phyloP scores from a whole-genome alignment of 1,140 invertebrate species.

The Bactericera cockerelli region DNA sequence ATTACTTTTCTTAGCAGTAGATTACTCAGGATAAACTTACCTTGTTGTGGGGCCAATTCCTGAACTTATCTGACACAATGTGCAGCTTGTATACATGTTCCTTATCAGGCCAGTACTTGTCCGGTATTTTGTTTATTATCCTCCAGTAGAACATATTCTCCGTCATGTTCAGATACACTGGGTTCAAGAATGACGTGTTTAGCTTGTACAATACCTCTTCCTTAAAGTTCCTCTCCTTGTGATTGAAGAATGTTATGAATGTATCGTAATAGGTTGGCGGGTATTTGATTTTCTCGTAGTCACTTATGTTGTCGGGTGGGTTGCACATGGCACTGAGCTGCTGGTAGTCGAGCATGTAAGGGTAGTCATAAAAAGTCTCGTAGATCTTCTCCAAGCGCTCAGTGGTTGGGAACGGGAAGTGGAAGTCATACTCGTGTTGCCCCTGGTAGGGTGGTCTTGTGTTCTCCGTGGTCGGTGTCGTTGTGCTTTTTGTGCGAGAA shows the following conservation, averaged over 20 bases:
- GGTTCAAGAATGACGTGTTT: background rate
- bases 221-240: background rate
- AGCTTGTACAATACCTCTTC: background rate
- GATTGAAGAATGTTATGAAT: background rate
- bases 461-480: background rate
- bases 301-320: background rate
- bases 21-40: no score
- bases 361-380: background rate
- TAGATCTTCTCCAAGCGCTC: background rate
- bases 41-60: background rate
- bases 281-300: background rate
- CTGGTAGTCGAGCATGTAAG: background rate
- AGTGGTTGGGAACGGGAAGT: background rate
- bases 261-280: background rate
- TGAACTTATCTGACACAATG: background rate
- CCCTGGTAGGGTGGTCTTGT: background rate
- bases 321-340: background rate
- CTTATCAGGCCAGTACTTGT: constrained; percentile 5
- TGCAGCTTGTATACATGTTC: background rate
- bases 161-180: background rate
- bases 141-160: background rate
- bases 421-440: background rate
- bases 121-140: background rate
- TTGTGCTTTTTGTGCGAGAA: background rate
- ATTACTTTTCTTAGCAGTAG: no score